These are phyloP conservation scores for Eubasilissa regina DNA, from an alignment of 1,140 invertebrate genomes.

Conservation along the genomic window DNA sequence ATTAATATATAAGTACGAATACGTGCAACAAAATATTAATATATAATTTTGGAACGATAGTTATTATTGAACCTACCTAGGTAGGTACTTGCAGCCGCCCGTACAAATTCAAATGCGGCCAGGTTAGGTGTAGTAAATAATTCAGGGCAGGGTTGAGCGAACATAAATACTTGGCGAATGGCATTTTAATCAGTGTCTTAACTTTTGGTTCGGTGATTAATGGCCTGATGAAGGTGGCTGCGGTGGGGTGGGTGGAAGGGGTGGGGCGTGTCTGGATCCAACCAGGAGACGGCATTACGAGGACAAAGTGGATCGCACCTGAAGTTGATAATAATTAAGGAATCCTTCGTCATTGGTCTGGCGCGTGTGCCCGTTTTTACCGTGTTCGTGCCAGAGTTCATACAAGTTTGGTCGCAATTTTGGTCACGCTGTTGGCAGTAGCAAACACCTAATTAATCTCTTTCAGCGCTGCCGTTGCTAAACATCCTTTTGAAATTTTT, in stretches of 20 bases:
- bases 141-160: conserved; percentile 59
- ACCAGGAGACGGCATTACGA: conserved; percentile 34
- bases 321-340: conserved; percentile 31
- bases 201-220: conserved; percentile 72
- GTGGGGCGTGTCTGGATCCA: conserved; percentile 26
- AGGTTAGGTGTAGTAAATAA: conserved; percentile 60
- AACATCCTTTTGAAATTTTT: too few relatives aligned
- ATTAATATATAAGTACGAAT: too few relatives aligned
- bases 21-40: too few relatives aligned
- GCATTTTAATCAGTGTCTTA: conserved; percentile 74
- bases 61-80: neutral
- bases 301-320: conserved; percentile 49
- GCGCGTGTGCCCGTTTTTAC: conserved; percentile 4
- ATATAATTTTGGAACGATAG: too few relatives aligned
- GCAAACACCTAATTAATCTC: too few relatives aligned
- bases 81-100: conserved; percentile 41
- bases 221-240: conserved; percentile 58
- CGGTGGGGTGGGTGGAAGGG: conserved; percentile 18
- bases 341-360: conserved; percentile 54
- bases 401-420: too few relatives aligned
- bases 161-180: conserved; percentile 71
- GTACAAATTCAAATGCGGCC: conserved; percentile 60
- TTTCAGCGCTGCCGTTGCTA: too few relatives aligned
- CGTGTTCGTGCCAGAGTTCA: neutral
- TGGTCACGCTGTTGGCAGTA: too few relatives aligned